Evolutionary conservation across 2,888 invertebrate genomes (phyloP), one percentile per base, ranked within the genome.

Genomic region (Cosmopolites sordidus): DNA sequence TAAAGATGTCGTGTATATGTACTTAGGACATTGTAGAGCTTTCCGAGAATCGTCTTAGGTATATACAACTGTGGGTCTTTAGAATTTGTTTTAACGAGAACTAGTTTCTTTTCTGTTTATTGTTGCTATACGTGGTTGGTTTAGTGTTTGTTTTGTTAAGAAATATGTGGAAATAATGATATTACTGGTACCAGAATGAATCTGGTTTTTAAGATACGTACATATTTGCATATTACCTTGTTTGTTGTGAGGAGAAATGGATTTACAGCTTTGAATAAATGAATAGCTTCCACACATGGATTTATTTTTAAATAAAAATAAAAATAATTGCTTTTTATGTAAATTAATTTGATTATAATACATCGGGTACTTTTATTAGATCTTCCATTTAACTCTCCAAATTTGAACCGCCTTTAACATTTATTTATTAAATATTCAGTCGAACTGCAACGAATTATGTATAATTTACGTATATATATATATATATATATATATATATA

Each of bases 21-120:
- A 50, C 49, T 54, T 41, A 49, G 54, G 49, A 54, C 54, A 50
- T 54, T 54, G 50, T 54, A 42, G 46, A 42, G 42, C 45, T 48
- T 54, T 50, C 54, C 29, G 16, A 47, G 54, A 50, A 54, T 2
- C 37, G 15, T 39, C 33, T 33, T 33, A 33, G 33, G 33, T 33
- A 33, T 33, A 33, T 33, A 33, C 12, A 33, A 33, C 33, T 33
- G 33, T 33, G 33, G 33, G 33, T 33, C 33, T 33, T 33, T 33
- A 33, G 33, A 33, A 33, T 33, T 33, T 33, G 33, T 33, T 33
- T 33, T 33, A 33, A 33, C 33, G 33, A 33, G 33, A 33, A 33
- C 33, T 33, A 33, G 33, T 33, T 33, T 12, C 33, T 33, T 33
- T 12, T 33, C 33, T 33, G 33, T 33, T 33, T 33, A 33, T 33